Conservation (phyloP, 2,888 invertebrate species). For the Nasonia oneida region DNA sequence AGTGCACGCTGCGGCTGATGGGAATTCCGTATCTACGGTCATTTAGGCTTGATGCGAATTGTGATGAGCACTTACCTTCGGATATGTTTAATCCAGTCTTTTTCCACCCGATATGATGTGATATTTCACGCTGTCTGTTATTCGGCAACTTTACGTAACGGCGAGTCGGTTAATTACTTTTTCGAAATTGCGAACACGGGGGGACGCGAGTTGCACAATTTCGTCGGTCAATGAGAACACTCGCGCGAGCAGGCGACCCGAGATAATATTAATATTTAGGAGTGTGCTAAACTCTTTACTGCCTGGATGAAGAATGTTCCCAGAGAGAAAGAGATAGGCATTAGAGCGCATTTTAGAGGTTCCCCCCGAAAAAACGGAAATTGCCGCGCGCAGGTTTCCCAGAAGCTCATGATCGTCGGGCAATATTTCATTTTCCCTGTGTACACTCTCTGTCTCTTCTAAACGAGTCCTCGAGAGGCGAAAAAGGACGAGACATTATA, state of each 20-base stretch:
- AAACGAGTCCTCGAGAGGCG: conserved; percentile 8
- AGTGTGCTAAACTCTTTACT: conserved; percentile 11
- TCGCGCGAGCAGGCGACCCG: not conserved
- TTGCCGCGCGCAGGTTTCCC: not conserved
- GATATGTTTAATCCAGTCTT: conserved; percentile 6
- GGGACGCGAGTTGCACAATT: conserved; percentile 19
- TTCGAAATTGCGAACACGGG: conserved; percentile 7
- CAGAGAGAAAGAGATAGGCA: not conserved
- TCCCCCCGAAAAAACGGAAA: not conserved
- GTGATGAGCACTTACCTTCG: not conserved
- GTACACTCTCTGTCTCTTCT: not conserved
- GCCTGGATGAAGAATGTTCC: conserved; percentile 14
- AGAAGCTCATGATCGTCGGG: not conserved
- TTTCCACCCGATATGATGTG: not conserved
- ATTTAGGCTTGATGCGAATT: not conserved
- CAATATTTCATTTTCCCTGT: conserved; percentile 2
- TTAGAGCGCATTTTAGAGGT: not conserved
- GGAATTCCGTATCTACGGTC: not conserved
- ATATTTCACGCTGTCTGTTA: not conserved
- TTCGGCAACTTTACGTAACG: conserved; percentile 12
- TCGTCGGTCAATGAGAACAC: conserved; percentile 5
- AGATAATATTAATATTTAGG: conserved; percentile 16
- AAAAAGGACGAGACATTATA: conserved; percentile 32
- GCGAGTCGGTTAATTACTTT: conserved; percentile 33
- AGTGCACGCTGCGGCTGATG: not conserved